A percentile compares a stretch with the other conserved stretches of the same genome.
Conservation (phyloP, 2,797 vertebrate genomes). For the Myotis vivesi region DNA sequence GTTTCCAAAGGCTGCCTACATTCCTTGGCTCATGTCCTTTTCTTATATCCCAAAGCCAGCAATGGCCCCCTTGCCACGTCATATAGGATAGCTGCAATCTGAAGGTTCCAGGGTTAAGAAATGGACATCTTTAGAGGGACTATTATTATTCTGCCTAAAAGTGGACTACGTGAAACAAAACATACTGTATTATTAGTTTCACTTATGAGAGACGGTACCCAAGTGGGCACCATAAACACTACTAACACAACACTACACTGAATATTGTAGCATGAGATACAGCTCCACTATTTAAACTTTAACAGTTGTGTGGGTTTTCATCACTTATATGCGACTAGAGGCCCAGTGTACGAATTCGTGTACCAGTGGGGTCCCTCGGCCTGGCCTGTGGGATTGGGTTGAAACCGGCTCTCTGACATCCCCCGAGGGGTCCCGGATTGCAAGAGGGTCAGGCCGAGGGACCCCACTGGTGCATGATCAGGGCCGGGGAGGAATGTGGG, state of each 20-base stretch:
- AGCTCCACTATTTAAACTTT: background rate
- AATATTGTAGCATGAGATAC: background rate
- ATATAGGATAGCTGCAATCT: background rate
- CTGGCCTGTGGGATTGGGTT: too few species aligned
- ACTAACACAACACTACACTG: background rate
- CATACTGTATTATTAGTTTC: background rate
- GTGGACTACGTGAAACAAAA: background rate
- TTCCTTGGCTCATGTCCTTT: background rate
- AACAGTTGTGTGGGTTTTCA: background rate
- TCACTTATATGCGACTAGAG: background rate
- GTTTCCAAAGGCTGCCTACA: background rate
- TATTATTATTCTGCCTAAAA: too few species aligned
- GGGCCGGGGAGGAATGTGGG: too few species aligned
- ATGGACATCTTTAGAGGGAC: accelerated
- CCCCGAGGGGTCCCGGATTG: too few species aligned
- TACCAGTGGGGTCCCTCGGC: too few species aligned
- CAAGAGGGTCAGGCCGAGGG: too few species aligned
- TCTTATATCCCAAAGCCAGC: background rate
- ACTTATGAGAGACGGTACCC: background rate
- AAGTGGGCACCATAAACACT: background rate
- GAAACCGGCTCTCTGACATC: too few species aligned
- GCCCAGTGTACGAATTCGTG: too few species aligned
- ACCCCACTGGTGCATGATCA: too few species aligned
- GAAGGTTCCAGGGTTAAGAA: background rate
- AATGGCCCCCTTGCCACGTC: accelerated